A percentile compares a stretch with the other conserved stretches of the same genome.
phyloP scores from a whole-genome alignment of 2,888 invertebrate species.

The Exocentrus adspersus region DNA sequence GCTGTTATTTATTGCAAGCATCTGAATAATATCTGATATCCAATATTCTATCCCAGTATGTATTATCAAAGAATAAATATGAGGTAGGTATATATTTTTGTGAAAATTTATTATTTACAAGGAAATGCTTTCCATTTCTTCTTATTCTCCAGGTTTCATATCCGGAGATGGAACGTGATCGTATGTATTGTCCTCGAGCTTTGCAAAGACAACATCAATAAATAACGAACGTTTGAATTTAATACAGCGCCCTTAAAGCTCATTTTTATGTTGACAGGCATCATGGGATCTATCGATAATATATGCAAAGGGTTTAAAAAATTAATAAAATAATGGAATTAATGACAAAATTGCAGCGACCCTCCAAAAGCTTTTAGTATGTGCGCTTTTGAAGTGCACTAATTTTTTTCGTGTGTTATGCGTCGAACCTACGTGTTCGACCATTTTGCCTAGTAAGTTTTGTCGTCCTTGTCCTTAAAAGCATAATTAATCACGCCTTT shows the following conservation, averaged over 20 bases:
- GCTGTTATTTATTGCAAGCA: slow-evolving; percentile 7
- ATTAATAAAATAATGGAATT: too few species aligned
- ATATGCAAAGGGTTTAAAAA: too few species aligned
- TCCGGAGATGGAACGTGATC: not conserved
- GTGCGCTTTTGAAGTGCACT: too few species aligned
- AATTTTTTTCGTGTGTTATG: too few species aligned
- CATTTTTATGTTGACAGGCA: not conserved
- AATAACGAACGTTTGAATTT: slow-evolving; percentile 1
- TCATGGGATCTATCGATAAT: too few species aligned
- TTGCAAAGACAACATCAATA: slow-evolving; percentile 10
- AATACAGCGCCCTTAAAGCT: slow-evolving; percentile 10
- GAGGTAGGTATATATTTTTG: not conserved
- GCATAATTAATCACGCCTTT: not conserved
- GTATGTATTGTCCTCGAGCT: not conserved
- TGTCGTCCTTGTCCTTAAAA: not conserved
- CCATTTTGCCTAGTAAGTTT: not conserved
- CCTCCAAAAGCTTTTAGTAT: too few species aligned
- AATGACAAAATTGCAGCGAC: too few species aligned
- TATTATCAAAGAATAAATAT: not conserved
- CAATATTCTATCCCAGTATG: not conserved
- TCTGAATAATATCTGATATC: slow-evolving; percentile 3
- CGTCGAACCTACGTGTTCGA: too few species aligned
- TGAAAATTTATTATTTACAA: slow-evolving; percentile 12
- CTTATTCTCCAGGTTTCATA: not conserved
- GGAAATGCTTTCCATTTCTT: not conserved